A percentile compares a stretch with the other conserved stretches of the same genome.
Evolutionary conservation across 1,140 invertebrate genomes (phyloP).

Genomic region (Cherax destructor): DNA sequence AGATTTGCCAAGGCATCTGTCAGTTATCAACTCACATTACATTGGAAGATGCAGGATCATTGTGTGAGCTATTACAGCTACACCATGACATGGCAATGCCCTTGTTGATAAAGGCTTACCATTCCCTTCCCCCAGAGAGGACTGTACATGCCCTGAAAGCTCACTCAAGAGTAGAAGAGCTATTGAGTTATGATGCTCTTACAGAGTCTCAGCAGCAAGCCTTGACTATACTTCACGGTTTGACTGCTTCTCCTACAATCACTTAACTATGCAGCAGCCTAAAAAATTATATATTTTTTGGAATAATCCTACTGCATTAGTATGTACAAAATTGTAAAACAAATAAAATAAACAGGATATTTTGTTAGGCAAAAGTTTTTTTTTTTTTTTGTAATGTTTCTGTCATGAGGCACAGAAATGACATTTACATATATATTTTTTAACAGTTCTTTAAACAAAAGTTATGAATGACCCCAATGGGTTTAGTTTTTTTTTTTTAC

Average conservation of each 20-base stretch:
- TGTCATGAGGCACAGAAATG: no score
- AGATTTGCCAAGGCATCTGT: conserved; percentile 68
- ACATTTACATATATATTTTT: no score
- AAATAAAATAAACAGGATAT: no score
- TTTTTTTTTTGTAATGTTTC: no score
- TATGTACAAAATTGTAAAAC: no score
- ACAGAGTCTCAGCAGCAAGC: conserved; percentile 51
- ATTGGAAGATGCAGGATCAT: conserved; percentile 52
- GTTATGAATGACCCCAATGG: no score
- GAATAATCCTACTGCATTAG: no score
- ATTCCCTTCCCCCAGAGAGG: conserved; percentile 54
- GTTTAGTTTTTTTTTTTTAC: no score
- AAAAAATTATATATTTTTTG: no score
- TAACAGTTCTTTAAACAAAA: no score
- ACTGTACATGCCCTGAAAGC: conserved; percentile 42
- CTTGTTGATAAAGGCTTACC: conserved; percentile 54
- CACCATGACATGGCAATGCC: conserved; percentile 67
- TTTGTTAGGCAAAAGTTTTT: no score
- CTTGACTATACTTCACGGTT: conserved; percentile 27
- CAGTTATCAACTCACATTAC: conserved; percentile 55
- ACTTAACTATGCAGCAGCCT: not conserved
- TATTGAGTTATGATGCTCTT: conserved; percentile 41
- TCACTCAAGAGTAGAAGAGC: conserved; percentile 46
- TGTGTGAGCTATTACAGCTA: conserved; percentile 69
- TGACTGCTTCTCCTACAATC: conserved; percentile 11